Evolutionary conservation across 2,888 invertebrate species (phyloP).

Genomic region (Pomacea canaliculata): DNA sequence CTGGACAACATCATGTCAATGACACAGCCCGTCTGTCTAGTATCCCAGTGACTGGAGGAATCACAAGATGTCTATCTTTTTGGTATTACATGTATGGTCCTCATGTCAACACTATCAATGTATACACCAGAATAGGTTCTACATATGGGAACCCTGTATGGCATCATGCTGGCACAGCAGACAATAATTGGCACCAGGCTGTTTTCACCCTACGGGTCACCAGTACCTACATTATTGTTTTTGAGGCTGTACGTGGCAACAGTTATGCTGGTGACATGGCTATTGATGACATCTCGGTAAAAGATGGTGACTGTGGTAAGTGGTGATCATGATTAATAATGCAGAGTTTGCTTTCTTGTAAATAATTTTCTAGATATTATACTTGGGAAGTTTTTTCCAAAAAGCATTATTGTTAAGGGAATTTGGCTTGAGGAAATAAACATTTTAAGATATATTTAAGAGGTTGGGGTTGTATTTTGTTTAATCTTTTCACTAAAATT

Average conservation of each 20-base stretch:
- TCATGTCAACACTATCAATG: constrained; percentile 53
- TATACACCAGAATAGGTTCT: constrained; percentile 50
- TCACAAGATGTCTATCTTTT: constrained; percentile 53
- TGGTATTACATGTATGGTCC: constrained; percentile 65
- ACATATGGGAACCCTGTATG: constrained; percentile 47
- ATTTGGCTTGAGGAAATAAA: no score
- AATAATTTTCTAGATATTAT: no score
- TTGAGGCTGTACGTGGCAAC: constrained; percentile 56
- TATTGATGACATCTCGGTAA: constrained; percentile 56
- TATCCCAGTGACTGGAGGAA: constrained; percentile 40
- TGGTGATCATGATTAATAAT: not conserved
- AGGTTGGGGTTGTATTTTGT: no score
- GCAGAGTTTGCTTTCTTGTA: no score
- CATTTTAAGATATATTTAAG: no score
- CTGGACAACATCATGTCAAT: constrained; percentile 74
- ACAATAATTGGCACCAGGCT: constrained; percentile 52
- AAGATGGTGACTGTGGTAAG: constrained; percentile 42
- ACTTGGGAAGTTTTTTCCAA: no score
- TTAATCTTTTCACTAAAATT: no score
- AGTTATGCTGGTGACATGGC: constrained; percentile 57
- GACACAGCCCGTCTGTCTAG: constrained; percentile 73
- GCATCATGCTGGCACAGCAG: constrained; percentile 49
- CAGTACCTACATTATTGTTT: constrained; percentile 38
- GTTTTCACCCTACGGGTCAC: constrained; percentile 35
- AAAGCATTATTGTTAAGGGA: no score